Conservation (phyloP, 2,888 invertebrate species). For the Helleia helle region DNA sequence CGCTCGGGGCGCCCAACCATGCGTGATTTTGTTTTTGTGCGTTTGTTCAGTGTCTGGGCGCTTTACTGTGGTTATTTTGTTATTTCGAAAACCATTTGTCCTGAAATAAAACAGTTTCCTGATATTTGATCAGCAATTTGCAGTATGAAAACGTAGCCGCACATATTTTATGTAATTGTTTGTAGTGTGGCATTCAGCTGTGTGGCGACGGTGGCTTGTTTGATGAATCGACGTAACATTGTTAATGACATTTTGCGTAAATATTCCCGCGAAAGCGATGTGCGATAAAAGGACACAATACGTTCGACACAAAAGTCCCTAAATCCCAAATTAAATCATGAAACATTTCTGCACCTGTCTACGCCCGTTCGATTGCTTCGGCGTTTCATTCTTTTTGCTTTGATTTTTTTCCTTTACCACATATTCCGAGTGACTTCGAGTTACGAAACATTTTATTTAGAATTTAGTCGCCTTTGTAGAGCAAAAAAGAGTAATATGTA, state of each 20-base stretch:
- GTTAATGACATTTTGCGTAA: slow-evolving; percentile 23
- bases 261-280: slow-evolving; percentile 31
- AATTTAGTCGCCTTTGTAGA: too few species aligned
- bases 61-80: slow-evolving; percentile 54
- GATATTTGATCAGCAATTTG: slow-evolving; percentile 39
- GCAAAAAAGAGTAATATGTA: too few species aligned
- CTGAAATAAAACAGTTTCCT: slow-evolving; percentile 46
- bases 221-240: slow-evolving; percentile 23
- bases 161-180: slow-evolving; percentile 26
- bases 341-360: slow-evolving; percentile 67
- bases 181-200: slow-evolving; percentile 18
- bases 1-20: slow-evolving; percentile 51
- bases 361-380: slow-evolving; percentile 4
- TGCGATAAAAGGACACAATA: slow-evolving; percentile 61
- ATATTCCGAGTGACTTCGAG: slow-evolving; percentile 2
- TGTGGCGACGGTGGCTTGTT: slow-evolving; percentile 19
- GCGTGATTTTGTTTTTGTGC: slow-evolving; percentile 66
- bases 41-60: slow-evolving; percentile 59
- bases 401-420: slow-evolving; percentile 6
- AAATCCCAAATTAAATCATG: slow-evolving; percentile 74
- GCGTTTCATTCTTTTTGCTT: slow-evolving; percentile 34
- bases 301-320: slow-evolving; percentile 68
- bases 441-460: not conserved
- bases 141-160: slow-evolving; percentile 23
- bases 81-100: slow-evolving; percentile 50